Percentiles rank a stretch among this genome's conserved stretches.
These are phyloP conservation scores for Thripadectes ignobilis DNA, from an alignment of 2,797 vertebrate genomes.

Conservation along the genomic window DNA sequence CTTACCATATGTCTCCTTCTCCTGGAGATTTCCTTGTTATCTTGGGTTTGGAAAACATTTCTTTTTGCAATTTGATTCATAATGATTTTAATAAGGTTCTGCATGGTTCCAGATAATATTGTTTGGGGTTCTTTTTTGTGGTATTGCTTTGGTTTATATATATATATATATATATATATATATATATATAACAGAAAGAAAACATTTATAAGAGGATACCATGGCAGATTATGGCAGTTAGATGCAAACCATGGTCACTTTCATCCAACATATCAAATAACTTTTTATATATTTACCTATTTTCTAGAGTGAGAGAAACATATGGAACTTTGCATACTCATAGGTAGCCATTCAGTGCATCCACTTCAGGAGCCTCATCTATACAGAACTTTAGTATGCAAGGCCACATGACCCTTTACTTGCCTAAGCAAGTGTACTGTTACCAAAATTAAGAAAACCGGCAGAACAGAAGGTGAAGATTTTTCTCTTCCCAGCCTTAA, in stretches of 20 bases:
- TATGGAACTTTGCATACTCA: slow-evolving; percentile 56
- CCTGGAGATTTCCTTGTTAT: slow-evolving; percentile 8
- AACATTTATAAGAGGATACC: neutral
- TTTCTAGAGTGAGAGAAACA: slow-evolving; percentile 23
- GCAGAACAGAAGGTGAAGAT: slow-evolving; percentile 5
- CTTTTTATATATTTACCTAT: slow-evolving; percentile 52
- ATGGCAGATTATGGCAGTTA: slow-evolving; percentile 12
- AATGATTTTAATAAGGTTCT: slow-evolving; percentile 50
- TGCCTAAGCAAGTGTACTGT: slow-evolving; percentile 27
- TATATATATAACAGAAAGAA: neutral
- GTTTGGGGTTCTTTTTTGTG: accelerated
- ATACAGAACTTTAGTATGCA: slow-evolving; percentile 3
- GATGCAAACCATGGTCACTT: slow-evolving; percentile 35
- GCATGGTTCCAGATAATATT: neutral
- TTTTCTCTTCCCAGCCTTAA: neutral
- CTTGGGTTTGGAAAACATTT: slow-evolving; percentile 24
- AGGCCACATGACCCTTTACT: slow-evolving; percentile 22
- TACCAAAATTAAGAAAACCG: slow-evolving; percentile 48
- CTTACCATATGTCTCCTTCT: slow-evolving; percentile 1
- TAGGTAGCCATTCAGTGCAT: slow-evolving; percentile 56
- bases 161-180: neutral
- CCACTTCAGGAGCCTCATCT: slow-evolving; percentile 26
- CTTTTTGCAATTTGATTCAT: slow-evolving; percentile 42
- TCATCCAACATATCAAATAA: slow-evolving; percentile 39
- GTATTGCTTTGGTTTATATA: neutral